Evolutionary conservation across 1,140 invertebrate genomes (phyloP), one percentile per base, ranked within the genome.

Genomic region (Anadara kagoshimensis): DNA sequence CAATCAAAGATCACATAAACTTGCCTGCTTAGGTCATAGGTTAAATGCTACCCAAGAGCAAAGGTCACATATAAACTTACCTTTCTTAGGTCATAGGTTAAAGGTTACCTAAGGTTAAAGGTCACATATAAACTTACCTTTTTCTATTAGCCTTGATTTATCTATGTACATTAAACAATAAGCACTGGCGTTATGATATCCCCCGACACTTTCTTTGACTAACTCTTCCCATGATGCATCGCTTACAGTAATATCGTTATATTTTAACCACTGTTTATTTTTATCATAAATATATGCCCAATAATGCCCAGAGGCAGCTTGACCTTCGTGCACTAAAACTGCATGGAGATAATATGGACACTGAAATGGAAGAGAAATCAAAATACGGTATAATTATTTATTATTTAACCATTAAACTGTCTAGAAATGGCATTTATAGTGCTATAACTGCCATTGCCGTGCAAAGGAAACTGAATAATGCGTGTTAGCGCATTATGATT

Each of bases 241-340:
- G 16, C 85, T 85, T 36, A 91, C 90, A 58, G 90, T 85, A 53
- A 90, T 90, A 79, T 91, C 91, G 80, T 91, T 91, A 78, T 90
- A 91, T 80, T 90, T 90, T 16, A 89, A 83, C 90, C 89, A 90
- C 57, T 71, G 59, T 11, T 84, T 76, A 14, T 76, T 69, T 0
- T 54, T 68, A 24, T 80, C 79, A 70, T 86, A 90, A 26, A 91
- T 88, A 78, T 91, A 91, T 0, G 91, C 89, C 90, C 90, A 91
- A 81, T 91, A 91, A 81, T 91, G 91, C 41, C 91, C 91, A 1
- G 89, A 90, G n/a, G 88, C 89, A 20, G 91, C 90, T 58, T 90
- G 89, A n/a, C 91, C 91, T 76, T 91, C 91, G 77, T 91, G 91
- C 20, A 91, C 90, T 66, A 91, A 78, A 56, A 91, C 91, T 56